A percentile compares a stretch with the other conserved stretches of the same genome.
These are phyloP conservation scores for Trachops cirrhosus DNA, from an alignment of 2,797 vertebrate genomes.

Conservation along the genomic window DNA sequence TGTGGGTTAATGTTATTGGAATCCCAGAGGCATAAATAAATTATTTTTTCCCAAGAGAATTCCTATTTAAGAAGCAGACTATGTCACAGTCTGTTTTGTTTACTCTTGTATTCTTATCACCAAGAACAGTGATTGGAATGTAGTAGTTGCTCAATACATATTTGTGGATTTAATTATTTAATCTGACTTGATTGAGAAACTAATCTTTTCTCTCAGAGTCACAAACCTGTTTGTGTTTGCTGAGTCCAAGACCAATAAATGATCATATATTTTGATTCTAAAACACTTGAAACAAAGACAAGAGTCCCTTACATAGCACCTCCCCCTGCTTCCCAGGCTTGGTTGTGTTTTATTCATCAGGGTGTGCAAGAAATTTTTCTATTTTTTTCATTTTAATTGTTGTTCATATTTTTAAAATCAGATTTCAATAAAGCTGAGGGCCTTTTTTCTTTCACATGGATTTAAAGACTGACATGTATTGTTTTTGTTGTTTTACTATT, in stretches of 20 bases:
- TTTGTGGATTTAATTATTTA: background rate
- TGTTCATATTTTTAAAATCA: background rate
- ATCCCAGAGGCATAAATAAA: background rate
- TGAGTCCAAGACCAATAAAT: background rate
- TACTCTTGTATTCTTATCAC: background rate
- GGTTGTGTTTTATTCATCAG: too few relatives aligned
- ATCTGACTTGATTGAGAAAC: background rate
- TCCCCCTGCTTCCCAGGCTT: too few relatives aligned
- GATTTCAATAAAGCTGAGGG: background rate
- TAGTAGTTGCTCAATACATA: background rate
- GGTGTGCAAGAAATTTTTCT: too few relatives aligned
- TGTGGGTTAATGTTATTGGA: background rate
- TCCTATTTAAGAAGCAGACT: background rate
- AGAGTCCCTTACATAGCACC: background rate
- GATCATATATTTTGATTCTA: background rate
- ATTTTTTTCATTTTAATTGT: too few relatives aligned
- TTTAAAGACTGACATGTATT: background rate
- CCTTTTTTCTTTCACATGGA: background rate
- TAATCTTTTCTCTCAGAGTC: background rate
- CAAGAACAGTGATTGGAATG: background rate
- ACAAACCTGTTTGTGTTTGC: background rate
- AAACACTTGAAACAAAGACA: background rate
- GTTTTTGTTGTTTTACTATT: background rate
- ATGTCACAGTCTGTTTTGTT: background rate
- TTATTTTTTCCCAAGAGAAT: background rate